Evolutionary conservation across 2,113 vertebrate genomes (phyloP).

Genomic region (Ovibos moschatus): DNA sequence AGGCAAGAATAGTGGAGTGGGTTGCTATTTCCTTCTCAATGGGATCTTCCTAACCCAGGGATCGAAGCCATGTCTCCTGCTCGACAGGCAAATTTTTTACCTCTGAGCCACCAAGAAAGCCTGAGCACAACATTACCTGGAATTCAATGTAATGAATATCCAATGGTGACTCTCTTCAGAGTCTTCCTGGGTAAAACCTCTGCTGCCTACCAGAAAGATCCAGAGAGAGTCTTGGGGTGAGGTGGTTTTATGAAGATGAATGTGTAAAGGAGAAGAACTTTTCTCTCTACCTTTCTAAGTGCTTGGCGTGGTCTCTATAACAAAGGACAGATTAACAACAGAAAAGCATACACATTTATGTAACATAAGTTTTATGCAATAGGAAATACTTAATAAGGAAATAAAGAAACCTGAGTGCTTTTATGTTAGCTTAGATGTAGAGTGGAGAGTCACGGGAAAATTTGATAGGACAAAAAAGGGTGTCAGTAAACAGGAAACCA

Average conservation of each 20-base stretch:
- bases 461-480: background rate
- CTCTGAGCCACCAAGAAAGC: background rate
- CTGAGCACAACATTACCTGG: background rate
- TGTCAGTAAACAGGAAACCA: background rate
- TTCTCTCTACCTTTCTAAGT: background rate
- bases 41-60: background rate
- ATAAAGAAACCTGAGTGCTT: background rate
- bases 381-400: background rate
- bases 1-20: background rate
- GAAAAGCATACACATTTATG: background rate
- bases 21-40: background rate
- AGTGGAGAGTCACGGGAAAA: background rate
- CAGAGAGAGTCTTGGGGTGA: background rate
- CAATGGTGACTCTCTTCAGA: background rate
- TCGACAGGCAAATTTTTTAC: background rate
- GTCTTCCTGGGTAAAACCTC: background rate
- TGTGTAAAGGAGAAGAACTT: background rate
- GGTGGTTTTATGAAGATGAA: background rate
- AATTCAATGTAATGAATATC: background rate
- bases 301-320: background rate
- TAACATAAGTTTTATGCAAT: background rate
- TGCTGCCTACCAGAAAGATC: background rate
- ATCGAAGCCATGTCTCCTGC: background rate
- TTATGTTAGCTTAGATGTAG: background rate
- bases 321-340: background rate